Percentiles rank a stretch among this genome's conserved stretches.
Conservation (phyloP, 2,797 vertebrate species). For the Phyllotis vaccarum region DNA sequence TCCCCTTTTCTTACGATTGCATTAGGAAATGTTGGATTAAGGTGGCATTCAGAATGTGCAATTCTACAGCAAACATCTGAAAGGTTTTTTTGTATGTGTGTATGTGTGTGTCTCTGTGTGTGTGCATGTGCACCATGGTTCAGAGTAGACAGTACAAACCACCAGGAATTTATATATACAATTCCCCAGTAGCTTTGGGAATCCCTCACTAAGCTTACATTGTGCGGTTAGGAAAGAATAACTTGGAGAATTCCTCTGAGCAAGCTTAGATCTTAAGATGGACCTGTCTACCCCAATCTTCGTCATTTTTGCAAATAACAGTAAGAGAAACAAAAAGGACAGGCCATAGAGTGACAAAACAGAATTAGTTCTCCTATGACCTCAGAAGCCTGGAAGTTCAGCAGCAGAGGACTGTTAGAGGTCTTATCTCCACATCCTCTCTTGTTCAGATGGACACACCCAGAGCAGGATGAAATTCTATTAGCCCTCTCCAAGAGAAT, state of each 20-base stretch:
- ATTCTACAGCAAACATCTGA: neutral
- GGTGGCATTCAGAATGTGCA: neutral
- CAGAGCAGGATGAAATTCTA: neutral
- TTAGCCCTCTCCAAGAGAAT: too few relatives aligned
- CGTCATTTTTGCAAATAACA: neutral
- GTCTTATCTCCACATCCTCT: neutral
- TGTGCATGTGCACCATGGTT: too few relatives aligned
- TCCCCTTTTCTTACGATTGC: neutral
- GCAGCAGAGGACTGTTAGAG: neutral
- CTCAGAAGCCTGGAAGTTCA: neutral
- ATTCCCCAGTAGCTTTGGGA: neutral
- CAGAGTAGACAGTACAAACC: neutral
- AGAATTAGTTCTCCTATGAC: neutral
- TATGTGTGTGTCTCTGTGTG: neutral
- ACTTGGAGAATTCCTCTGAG: neutral
- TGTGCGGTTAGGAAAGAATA: too few relatives aligned
- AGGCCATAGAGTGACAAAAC: neutral
- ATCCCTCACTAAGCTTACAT: too few relatives aligned
- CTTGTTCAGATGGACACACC: neutral
- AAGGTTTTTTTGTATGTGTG: neutral
- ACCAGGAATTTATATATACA: neutral
- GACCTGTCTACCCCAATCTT: neutral
- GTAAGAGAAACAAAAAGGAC: neutral
- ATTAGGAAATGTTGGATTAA: neutral
- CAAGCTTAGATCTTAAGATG: neutral